Base-by-base conservation (phyloP, 2,113 vertebrate genomes). In the Dicrurus megarhynchus region DNA sequence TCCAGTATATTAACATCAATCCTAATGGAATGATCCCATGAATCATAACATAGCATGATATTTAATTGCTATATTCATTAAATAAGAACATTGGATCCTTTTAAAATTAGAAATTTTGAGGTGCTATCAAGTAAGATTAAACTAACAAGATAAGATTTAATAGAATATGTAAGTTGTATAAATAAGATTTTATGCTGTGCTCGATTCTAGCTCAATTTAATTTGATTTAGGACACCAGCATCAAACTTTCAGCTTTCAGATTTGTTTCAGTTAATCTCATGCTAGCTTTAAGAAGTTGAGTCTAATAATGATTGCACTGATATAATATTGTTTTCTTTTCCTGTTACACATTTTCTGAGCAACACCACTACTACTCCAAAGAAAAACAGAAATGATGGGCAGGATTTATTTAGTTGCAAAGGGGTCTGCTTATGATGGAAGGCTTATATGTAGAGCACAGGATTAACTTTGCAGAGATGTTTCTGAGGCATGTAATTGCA, bases 151-250 rank as follows among this genome's bases (percentile, higher is more conserved):
- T 93, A 92, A 89, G 90, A 95, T 88, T 89, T 83, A 92, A 89
- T 87, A 69, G 67, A 85, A 95, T 75, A 90, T 4, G 3, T 89
- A 87, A 91, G 57, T 82, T 95, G 33, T 70, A 86, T 91, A 97
- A 93, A 84, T 68, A 97, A 89, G 84, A 84, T 94, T 95, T 97
- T 85, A 90, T 37, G 67, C 90, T 75, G 67, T 76, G 50, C 89
- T 94, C 2, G 0, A 69, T 89, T 94, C 84, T 77, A 68, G 69
- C 82, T 95, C 81, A 50, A 92, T 82, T 93, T 90, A 96, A 96
- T 94, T 95, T 94, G 80, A 94, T 97, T 94, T 93, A 96, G 41
- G 82, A 95, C 79, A 94, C 50, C 76, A 90, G 35, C 83, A 95
- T 75, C 76, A 91, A 94, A 95, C 75, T 87, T 81, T 57, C 28